Base-by-base conservation (phyloP, 2,113 vertebrate genomes). In the Pungitius pungitius region DNA sequence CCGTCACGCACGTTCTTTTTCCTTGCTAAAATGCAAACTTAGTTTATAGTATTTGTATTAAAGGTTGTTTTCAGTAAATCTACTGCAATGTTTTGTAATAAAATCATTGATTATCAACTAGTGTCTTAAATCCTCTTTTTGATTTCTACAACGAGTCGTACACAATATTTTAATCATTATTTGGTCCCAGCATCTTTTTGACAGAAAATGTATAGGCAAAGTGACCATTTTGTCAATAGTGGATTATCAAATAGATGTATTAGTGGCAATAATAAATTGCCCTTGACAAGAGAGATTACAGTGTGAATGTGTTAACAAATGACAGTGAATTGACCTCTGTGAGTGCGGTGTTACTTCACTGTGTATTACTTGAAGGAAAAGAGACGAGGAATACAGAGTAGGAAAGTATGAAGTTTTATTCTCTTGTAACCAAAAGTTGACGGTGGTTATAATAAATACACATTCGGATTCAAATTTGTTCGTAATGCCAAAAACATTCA, bases 371-470 rank as follows among this genome's bases (percentile, higher is more conserved):
- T 47, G 12, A 56, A 69, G 75, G 39, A 7, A 76, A 64, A 33
- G 37, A 70, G 24, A 13, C 49, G 45, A 49, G 35, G 70, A 49
- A 47, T 47, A 57, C 42, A 85, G 62, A 60, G 1, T 84, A 80
- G 39, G 35, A 88, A 87, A 79, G 64, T 80, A 80, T 30, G 42
- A 78, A 78, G 66, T 85, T 90, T 82, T 73, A 84, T 91, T 73
- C 37, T 63, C 64, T 69, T 49, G 61, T 62, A 76, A 90, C 27
- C 45, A 91, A 90, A 91, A 89, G 17, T 84, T 22, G 81, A 88
- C 73, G n/a, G 13, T 18, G 45, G 57, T 89, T 85, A 86, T 75
- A 91, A 94, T 93, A 93, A 93, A 93, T 94, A 92, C 73, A 93
- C 85, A 91, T 87, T 89, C 60, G 77, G 45, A 39, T 92, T 26